Conservation (phyloP, 1,140 invertebrate genomes). For the Propsilocerus akamusi region DNA sequence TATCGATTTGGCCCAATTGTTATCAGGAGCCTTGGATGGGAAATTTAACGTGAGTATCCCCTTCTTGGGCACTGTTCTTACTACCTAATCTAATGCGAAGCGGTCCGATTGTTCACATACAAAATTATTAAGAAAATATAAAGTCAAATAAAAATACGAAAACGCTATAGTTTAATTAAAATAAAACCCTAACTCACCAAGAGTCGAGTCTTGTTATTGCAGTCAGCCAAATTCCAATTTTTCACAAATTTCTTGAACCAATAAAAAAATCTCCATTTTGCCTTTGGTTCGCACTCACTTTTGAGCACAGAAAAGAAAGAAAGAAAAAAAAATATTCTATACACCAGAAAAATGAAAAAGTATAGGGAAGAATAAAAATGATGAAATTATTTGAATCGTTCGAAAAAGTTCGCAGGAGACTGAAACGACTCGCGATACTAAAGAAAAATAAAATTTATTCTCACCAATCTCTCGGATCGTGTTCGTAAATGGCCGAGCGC, state of each 20-base stretch:
- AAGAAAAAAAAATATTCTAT: slow-evolving; percentile 1
- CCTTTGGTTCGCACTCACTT: not conserved
- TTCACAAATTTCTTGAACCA: not conserved
- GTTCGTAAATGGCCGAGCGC: not conserved
- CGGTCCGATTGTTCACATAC: not conserved
- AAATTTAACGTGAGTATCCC: not conserved
- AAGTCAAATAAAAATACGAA: not conserved
- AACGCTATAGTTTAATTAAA: not conserved
- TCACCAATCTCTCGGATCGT: not conserved
- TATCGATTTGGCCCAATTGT: not conserved
- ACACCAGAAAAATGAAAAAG: not conserved
- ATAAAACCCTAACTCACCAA: not conserved
- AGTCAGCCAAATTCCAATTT: not conserved
- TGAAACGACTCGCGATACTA: not conserved
- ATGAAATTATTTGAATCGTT: slow-evolving; percentile 4
- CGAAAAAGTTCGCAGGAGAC: slow-evolving; percentile 3
- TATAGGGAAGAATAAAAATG: slow-evolving; percentile 4
- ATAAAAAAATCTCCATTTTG: not conserved
- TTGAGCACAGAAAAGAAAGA: not conserved
- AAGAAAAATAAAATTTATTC: slow-evolving; percentile 3
- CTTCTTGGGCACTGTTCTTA: not conserved
- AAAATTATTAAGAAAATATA: not conserved
- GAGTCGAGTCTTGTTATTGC: not conserved
- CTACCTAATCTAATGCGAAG: not conserved
- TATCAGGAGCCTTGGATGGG: not conserved